Percentiles rank a stretch among this genome's conserved stretches.
These are phyloP conservation scores for Bradypodion pumilum DNA, from an alignment of 2,797 vertebrate genomes.

Conservation along the genomic window DNA sequence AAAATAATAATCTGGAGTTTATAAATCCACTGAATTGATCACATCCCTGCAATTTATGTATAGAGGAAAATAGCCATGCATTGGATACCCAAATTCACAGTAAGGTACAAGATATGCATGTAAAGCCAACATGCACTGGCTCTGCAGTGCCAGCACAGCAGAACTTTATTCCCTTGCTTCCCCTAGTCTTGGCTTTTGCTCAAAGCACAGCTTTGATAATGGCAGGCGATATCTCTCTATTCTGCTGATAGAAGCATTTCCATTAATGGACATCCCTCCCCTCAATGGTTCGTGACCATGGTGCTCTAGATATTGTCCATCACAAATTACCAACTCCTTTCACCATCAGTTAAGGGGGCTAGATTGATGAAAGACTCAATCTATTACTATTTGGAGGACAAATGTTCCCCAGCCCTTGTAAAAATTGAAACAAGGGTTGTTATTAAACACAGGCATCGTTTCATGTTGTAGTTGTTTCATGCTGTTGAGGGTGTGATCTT, in stretches of 20 bases:
- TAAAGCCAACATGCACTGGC: not conserved
- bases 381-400: not conserved
- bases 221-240: not conserved
- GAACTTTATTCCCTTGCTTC: not conserved
- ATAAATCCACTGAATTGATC: conserved; percentile 22
- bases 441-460: conserved; percentile 29
- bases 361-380: not conserved
- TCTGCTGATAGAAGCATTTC: not conserved
- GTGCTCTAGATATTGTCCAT: not conserved
- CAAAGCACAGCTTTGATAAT: not conserved
- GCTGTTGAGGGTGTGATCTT: conserved; percentile 62
- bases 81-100: conserved; percentile 54
- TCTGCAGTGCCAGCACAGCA: not conserved
- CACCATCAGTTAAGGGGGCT: not conserved
- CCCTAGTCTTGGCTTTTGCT: not conserved
- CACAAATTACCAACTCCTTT: not conserved
- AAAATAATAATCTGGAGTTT: conserved; percentile 36
- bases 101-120: not conserved
- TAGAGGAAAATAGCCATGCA: not conserved
- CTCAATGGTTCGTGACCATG: not conserved
- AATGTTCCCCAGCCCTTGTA: not conserved
- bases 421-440: conserved; percentile 13
- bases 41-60: not conserved
- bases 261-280: not conserved
- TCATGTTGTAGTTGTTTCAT: conserved; percentile 66